These are phyloP conservation scores for Cepaea hortensis DNA, from an alignment of 2,888 invertebrate genomes.

Conservation along the genomic window DNA sequence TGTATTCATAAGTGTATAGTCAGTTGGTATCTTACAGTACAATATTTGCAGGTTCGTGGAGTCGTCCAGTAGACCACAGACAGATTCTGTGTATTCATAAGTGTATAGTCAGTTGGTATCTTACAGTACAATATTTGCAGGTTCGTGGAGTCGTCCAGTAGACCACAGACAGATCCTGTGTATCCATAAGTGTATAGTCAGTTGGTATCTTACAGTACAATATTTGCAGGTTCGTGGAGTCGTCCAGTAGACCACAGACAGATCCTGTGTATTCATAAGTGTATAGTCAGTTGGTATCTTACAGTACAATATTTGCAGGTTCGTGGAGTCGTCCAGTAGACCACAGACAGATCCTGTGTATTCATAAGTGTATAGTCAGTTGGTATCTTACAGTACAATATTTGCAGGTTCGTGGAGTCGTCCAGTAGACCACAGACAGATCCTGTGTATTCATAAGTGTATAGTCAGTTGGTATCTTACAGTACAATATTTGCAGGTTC, in stretches of 20 bases:
- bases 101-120: too few species aligned
- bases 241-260: conserved; percentile 72
- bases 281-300: too few species aligned
- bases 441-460: too few species aligned
- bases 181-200: too few species aligned
- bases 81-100: conserved; percentile 75
- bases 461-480: too few species aligned
- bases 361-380: too few species aligned
- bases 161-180: conserved; percentile 74
- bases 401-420: conserved; percentile 79
- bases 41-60: conserved; percentile 79
- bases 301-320: conserved; percentile 78
- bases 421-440: conserved; percentile 73
- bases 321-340: conserved; percentile 75
- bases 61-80: conserved; percentile 73
- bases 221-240: conserved; percentile 79
- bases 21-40: not conserved
- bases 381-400: not conserved
- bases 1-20: too few species aligned
- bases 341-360: conserved; percentile 75
- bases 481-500: conserved; percentile 78
- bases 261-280: too few species aligned
- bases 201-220: not conserved
- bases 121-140: conserved; percentile 75
- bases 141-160: conserved; percentile 77